phyloP scores from a whole-genome alignment of 2,113 vertebrate species.

The Peromyscus polionotus region DNA sequence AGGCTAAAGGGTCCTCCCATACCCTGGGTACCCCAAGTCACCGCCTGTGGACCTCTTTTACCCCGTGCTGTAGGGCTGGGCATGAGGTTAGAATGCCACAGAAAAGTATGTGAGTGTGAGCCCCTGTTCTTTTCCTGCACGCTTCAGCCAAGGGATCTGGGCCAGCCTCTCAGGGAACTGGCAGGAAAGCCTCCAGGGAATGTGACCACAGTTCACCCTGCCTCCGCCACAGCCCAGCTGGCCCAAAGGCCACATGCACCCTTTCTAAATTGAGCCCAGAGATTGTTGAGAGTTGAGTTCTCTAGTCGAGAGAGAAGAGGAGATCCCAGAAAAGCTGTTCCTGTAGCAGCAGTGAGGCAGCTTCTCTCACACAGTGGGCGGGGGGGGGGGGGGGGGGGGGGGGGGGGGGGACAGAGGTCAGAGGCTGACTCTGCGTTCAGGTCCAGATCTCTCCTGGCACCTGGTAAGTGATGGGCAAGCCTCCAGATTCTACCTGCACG shows the following conservation, averaged over 20 bases:
- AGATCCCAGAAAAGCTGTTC: slow-evolving; percentile 6
- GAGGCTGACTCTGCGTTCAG: neutral
- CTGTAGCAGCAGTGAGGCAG: neutral
- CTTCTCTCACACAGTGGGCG: neutral
- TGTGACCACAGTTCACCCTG: slow-evolving; percentile 44
- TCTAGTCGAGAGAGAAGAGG: neutral
- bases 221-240: slow-evolving; percentile 4
- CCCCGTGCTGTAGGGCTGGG: neutral
- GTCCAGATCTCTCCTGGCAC: neutral
- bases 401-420: neutral
- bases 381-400: no score
- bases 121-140: neutral
- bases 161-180: slow-evolving; percentile 9
- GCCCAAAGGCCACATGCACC: slow-evolving; percentile 9
- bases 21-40: neutral
- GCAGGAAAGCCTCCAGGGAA: slow-evolving; percentile 41
- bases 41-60: neutral
- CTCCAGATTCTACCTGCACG: neutral
- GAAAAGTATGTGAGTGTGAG: neutral
- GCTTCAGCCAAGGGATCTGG: neutral
- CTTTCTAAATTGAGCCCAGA: slow-evolving; percentile 55
- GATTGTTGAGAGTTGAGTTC: slow-evolving; percentile 56
- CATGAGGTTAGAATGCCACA: neutral
- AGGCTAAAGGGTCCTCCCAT: neutral
- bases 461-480: neutral